Base-by-base conservation (phyloP, 1,140 invertebrate genomes). In the Trachymyrmex cornetzi region DNA sequence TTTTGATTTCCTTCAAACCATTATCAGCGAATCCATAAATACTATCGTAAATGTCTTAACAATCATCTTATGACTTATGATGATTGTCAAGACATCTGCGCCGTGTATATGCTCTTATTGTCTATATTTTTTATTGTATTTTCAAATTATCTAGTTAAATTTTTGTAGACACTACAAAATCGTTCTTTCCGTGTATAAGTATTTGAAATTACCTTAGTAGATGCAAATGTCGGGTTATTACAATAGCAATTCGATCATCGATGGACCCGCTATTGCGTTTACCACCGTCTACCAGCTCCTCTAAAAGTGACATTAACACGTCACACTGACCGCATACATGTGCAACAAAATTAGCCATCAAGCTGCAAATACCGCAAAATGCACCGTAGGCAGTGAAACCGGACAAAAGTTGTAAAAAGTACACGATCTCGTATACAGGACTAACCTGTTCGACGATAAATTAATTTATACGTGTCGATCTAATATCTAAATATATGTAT, bases 241-340 rank as follows among this genome's bases (percentile, higher is more conserved):
- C 69, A 19, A 14, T 22, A 22, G 67, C 57, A 19, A 84, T 75
- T 63, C 53, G 38, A 19, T 50, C 9, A 2, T 84, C 57, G 61
- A 75, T 53, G 6, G 55, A 12, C 5, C 72, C 61, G n/a, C 27
- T 34, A 44, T 57, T 69, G 12, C 9, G 44, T 12, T 88, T 16
- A 1, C 57, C 72, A 14, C 50, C n/a, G 6, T 50, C 48, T 5
- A 89, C 86, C 16, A 34, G 59, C 19, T 71, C 74, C 24, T 80
- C 44, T 2, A 89, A 74, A 57, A 72, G 27, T 4, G 80, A 64
- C 69, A 77, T 88, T 16, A 94, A 48, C 22, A 94, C 87, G 67
- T 92, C 85, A 3, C 92, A 77, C 34, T 93, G 92, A 4, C 91
- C 92, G 53, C 92, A 92, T 3, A 87, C 87, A 61, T 94, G 93